Base-by-base conservation (phyloP, 35 echinoderm and acorn worm genomes). In the Chiridota heheva region DNA sequence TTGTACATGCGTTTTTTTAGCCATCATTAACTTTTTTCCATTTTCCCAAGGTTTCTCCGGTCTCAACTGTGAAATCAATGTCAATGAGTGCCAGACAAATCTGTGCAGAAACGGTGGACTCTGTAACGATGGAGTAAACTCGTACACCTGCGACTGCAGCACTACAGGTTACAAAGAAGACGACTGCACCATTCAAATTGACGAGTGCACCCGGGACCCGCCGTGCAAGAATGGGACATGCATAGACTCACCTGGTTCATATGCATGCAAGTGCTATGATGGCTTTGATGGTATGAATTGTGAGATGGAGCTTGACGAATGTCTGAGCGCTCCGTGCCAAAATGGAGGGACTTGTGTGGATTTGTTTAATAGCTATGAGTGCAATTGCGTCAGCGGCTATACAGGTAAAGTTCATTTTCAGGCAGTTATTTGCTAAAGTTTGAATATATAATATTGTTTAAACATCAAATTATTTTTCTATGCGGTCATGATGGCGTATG, bases 151-250 rank as follows among this genome's bases (percentile, higher is more conserved):
- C 64, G 30, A 86, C 57, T 86, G 83, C 58, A 77, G 70, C 10
- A 41, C 28, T 40, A 86, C 83, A 8, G 83, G 83, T 44, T 86
- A 86, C 58, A 58, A 67, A 1, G 83, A 72, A 13, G 30, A 26
- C 37, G 33, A 34, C 48, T 86, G 83, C 34, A 41, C 67, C n/a
- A n/a, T n/a, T n/a, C n/a, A n/a, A n/a, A n/a, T n/a, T n/a, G n/a
- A n/a, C n/a, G n/a, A n/a, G n/a, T n/a, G n/a, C n/a, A n/a, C n/a
- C n/a, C n/a, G n/a, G n/a, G 10, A 53, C n/a, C 4, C 34, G 10
- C 88, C 88, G 10, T 91, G 88, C 63, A 34, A 46, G 28, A 85
- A 85, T 37, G 81, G 61, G 25, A 78, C 15, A 44, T 91, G 88
- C 31, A 80, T 67, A 15, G 81, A 91, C 18, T 63, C 38, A 16